These are phyloP conservation scores for Coregonus clupeaformis DNA, from an alignment of 2,113 vertebrate species.

Conservation along the genomic window DNA sequence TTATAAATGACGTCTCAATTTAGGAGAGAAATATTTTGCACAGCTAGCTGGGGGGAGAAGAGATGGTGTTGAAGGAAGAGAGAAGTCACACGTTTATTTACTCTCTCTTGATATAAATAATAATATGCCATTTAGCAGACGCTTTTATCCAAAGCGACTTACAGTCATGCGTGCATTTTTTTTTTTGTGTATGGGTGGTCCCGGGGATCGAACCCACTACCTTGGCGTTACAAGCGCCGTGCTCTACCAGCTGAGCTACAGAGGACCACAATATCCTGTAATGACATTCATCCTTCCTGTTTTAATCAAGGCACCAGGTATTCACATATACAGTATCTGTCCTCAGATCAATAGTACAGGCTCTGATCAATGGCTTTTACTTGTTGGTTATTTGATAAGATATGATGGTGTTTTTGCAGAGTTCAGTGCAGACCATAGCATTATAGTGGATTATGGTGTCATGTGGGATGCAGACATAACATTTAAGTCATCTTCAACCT, in stretches of 20 bases:
- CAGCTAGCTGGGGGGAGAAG: constrained; percentile 2
- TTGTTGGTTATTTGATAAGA: neutral
- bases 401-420: neutral
- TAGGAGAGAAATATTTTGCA: neutral
- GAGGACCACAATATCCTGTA: no score
- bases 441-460: no score
- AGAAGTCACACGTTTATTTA: neutral
- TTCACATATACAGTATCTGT: neutral
- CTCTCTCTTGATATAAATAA: no score
- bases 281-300: neutral
- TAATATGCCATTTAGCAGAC: no score
- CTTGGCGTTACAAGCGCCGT: no score
- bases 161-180: no score
- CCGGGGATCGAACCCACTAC: no score
- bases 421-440: no score
- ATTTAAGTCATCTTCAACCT: neutral
- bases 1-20: constrained; percentile 44
- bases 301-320: neutral
- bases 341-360: neutral
- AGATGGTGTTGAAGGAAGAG: neutral
- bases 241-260: no score
- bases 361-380: neutral
- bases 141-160: no score
- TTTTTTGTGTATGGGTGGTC: no score
- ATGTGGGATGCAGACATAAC: no score